Evolutionary conservation across 2,113 vertebrate genomes (phyloP).

Genomic region (Cariama cristata): DNA sequence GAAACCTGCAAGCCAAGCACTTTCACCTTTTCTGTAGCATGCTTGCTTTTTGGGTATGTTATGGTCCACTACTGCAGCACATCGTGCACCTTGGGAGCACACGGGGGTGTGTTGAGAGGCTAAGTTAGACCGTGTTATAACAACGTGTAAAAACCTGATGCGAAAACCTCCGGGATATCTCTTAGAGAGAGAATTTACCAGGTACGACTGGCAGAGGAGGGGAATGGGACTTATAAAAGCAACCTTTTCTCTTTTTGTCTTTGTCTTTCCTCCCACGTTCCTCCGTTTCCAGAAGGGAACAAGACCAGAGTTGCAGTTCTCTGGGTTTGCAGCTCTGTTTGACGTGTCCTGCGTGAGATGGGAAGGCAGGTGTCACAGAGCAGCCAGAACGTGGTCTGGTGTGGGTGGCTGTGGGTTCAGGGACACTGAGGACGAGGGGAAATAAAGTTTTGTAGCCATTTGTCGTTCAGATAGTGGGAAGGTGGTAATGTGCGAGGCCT

Average conservation of each 20-base stretch:
- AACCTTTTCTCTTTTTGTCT: neutral
- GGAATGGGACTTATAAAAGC: neutral
- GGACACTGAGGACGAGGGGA: neutral
- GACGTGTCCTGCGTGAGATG: accelerated
- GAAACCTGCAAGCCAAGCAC: neutral
- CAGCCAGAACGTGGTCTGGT: neutral
- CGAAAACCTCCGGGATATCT: neutral
- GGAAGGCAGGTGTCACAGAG: neutral
- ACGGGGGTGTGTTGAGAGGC: neutral
- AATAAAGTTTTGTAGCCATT: neutral
- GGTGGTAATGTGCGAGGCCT: neutral
- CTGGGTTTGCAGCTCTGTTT: neutral
- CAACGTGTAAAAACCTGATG: accelerated
- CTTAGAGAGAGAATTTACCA: neutral
- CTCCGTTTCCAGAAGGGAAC: neutral
- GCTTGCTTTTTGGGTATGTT: neutral
- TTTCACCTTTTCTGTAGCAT: neutral
- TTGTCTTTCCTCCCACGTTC: neutral
- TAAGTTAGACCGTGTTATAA: neutral
- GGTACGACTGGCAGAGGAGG: neutral
- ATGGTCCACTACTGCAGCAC: neutral
- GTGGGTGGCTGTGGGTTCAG: neutral
- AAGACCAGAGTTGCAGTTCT: neutral
- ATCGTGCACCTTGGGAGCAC: neutral
- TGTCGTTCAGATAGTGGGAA: neutral